phyloP scores from a whole-genome alignment of 1,140 invertebrate species.

The Drosophila punjabiensis region DNA sequence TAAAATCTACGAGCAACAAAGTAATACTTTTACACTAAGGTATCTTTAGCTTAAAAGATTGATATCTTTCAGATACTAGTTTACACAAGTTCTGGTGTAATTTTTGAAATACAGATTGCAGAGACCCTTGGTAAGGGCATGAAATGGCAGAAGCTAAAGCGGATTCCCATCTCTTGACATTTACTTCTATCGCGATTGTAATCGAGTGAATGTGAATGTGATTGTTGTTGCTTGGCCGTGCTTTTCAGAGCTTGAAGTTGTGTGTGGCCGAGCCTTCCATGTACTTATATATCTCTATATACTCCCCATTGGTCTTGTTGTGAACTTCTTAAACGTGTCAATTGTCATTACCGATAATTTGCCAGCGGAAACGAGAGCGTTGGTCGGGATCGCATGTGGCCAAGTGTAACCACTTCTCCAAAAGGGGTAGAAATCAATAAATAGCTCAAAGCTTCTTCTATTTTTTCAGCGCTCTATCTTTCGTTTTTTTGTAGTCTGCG shows the following conservation, averaged over 20 bases:
- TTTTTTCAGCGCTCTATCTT: slow-evolving; percentile 13
- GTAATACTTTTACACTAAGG: not conserved
- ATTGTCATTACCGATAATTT: slow-evolving; percentile 49
- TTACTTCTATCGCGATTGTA: slow-evolving; percentile 43
- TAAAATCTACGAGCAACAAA: not conserved
- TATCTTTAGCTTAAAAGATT: not conserved
- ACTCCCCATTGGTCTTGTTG: slow-evolving; percentile 18
- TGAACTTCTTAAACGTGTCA: slow-evolving; percentile 42
- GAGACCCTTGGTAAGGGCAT: slow-evolving; percentile 16
- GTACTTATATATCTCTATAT: not conserved
- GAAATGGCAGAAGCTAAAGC: slow-evolving; percentile 18
- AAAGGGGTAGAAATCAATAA: slow-evolving; percentile 64
- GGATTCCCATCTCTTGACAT: slow-evolving; percentile 43
- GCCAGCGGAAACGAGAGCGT: slow-evolving; percentile 15
- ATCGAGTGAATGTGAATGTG: slow-evolving; percentile 44
- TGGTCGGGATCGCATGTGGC: slow-evolving; percentile 27
- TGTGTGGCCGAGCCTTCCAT: slow-evolving; percentile 15
- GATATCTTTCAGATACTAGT: not conserved
- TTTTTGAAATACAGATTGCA: not conserved
- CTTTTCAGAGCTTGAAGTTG: slow-evolving; percentile 72
- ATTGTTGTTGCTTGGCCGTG: slow-evolving; percentile 33
- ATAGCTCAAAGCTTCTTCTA: slow-evolving; percentile 53
- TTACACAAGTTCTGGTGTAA: not conserved
- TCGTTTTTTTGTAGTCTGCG: slow-evolving; percentile 41
- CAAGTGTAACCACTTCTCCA: slow-evolving; percentile 1